A percentile compares a stretch with the other conserved stretches of the same genome.
Conservation (phyloP, 2,888 invertebrate species). For the Laspeyria flexula region DNA sequence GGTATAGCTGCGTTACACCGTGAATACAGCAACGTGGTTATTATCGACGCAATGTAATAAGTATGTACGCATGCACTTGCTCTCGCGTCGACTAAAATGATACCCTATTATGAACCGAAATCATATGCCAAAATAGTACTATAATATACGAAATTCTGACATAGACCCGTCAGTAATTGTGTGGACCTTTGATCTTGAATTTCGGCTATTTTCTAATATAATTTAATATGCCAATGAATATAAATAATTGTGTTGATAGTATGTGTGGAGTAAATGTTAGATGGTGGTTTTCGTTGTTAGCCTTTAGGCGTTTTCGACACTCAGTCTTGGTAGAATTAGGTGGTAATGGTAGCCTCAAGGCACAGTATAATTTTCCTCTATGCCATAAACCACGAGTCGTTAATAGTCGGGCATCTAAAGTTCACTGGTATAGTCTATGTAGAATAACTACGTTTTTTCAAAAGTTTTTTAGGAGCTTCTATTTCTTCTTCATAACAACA, state of each 20-base stretch:
- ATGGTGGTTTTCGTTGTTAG: slow-evolving; percentile 11
- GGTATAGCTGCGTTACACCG: not conserved
- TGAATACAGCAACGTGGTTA: slow-evolving; percentile 12
- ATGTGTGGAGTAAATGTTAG: slow-evolving; percentile 14
- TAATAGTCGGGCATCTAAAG: not conserved
- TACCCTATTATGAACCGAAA: slow-evolving; percentile 67
- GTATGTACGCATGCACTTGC: slow-evolving; percentile 65
- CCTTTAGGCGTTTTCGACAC: slow-evolving; percentile 37
- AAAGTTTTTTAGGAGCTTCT: not conserved
- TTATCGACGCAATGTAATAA: slow-evolving; percentile 55
- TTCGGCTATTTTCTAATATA: slow-evolving; percentile 38
- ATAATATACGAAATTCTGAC: slow-evolving; percentile 52
- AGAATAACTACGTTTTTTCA: not conserved
- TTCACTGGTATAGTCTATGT: not conserved
- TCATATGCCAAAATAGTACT: slow-evolving; percentile 59
- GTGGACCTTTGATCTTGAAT: slow-evolving; percentile 64
- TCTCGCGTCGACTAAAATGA: slow-evolving; percentile 62
- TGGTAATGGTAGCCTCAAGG: slow-evolving; percentile 9
- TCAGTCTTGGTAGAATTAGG: slow-evolving; percentile 15
- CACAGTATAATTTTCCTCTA: slow-evolving; percentile 9
- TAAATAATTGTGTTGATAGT: slow-evolving; percentile 28
- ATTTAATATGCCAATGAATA: slow-evolving; percentile 32
- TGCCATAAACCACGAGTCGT: not conserved
- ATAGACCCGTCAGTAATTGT: slow-evolving; percentile 54
- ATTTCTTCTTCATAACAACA: not conserved